Evolutionary conservation across 1,140 invertebrate species (phyloP), one percentile per base, ranked within the genome.

Genomic region (Andricus grossulariae): DNA sequence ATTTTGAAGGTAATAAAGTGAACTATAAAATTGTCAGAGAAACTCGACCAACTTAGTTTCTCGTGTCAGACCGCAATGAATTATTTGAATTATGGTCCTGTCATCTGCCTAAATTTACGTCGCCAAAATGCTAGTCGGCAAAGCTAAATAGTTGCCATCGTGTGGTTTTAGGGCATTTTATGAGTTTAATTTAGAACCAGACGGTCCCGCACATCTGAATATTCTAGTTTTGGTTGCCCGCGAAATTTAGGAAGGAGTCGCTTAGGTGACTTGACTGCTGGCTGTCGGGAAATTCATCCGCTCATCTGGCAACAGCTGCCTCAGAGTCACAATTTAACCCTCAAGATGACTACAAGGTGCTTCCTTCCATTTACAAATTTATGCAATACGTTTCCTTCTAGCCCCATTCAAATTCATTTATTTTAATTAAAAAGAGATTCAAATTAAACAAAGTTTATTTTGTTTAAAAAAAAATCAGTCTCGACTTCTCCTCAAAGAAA

Each of bases 151-250:
- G 60, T 72, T 71, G 54, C 72, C 57, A 73, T 76, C 57, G 51
- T 76, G 77, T 77, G 80, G 77, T 80, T 83, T 79, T 71, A 75
- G 80, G 77, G 73, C 82, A 74, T 88, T 90, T 90, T 90, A 90
- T 88, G 88, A 88, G 82, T 88, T 90, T 89, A 89, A 90, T 90
- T 90, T 89, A 83, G 84, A 84, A 83, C 76, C 82, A 79, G 82
- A 72, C 77, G 78, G 71, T 51, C 73, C 21, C 55, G 60, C n/a
- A 50, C 60, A 74, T 80, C 80, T 80, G 83, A 84, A 87, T 83
- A 83, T 84, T 84, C 82, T 78, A 80, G 80, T 85, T 88, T 83
- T 74, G 81, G 81, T 87, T 84, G 55, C 73, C 60, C 71, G 76
- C 73, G 76, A 84, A 88, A 88, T 86, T 85, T 79, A 83, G 49